Base-by-base conservation (phyloP, 2,113 vertebrate genomes). In the Rhynchomys soricoides region DNA sequence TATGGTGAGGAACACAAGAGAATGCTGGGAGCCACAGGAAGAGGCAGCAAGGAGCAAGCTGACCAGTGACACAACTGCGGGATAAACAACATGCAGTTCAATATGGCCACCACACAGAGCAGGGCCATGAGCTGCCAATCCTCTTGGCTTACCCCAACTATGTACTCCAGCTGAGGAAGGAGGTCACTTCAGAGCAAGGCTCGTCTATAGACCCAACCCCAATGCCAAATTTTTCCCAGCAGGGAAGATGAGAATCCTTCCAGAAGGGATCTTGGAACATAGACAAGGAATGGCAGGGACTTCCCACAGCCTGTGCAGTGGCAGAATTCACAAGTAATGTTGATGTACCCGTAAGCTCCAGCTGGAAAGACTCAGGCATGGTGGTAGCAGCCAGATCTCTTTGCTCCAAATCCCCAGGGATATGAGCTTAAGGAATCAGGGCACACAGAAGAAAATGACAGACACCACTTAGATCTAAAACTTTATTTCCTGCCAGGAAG, bases 401-500 rank as follows among this genome's bases (percentile, higher is more conserved):
- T 8, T 37, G 37, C n/a, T 59, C 45, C 88, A 94, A 37, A 40
- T 43, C 57, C 52, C 52, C 11, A 48, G 81, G 45, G 87, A 50
- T 34, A 71, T 0, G 5, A 68, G 62, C 34, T 22, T 7, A 52
- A 62, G 83, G 40, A 43, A 48, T 13, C 11, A 22, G 64, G 34
- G 15, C 13, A 68, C 66, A 37, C 31, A 68, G 73, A 55, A 17
- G 55, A 57, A 79, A 95, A 89, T 34, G 71, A 90, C 59, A 62
- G 75, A 68, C 55, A 50, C 10, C 19, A 17, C 17, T 26, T 81
- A n/a, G 59, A 96, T 64, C 97, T 74, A 81, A 93, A 82, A 86
- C 48, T 98, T 98, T 97, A 97, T 93, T 97, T 93, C 88, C 90
- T 85, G 52, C 45, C 86, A 86, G 85, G 74, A 48, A 93, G 81